These are phyloP conservation scores for Bombycilla garrulus DNA, from an alignment of 2,113 vertebrate species.

Conservation along the genomic window DNA sequence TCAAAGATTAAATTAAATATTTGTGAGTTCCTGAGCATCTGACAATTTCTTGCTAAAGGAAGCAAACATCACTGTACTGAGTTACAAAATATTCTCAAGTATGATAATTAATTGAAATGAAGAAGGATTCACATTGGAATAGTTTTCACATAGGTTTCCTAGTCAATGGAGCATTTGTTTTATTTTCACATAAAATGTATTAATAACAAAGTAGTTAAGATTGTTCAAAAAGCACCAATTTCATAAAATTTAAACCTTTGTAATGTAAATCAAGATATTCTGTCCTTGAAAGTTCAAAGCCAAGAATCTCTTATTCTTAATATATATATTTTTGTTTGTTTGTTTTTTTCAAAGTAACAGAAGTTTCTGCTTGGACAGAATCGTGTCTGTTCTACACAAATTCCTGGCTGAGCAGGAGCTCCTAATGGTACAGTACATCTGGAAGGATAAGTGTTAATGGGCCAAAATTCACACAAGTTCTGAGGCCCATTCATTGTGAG, in stretches of 20 bases:
- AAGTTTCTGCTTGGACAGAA: background rate
- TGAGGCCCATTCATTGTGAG: background rate
- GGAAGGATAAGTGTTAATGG: background rate
- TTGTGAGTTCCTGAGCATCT: background rate
- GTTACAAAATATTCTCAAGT: background rate
- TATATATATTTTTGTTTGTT: background rate
- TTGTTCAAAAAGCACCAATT: background rate
- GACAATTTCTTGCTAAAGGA: background rate
- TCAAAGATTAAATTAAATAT: background rate
- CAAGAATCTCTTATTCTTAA: background rate
- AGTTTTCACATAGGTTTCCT: background rate
- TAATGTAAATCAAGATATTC: background rate
- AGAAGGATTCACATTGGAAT: background rate
- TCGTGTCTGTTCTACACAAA: background rate
- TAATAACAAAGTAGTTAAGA: background rate
- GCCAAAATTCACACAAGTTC: background rate
- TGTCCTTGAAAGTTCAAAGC: background rate
- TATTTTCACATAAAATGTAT: background rate
- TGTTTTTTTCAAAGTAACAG: background rate
- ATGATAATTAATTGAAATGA: background rate
- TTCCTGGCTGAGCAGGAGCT: background rate
- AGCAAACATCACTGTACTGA: background rate
- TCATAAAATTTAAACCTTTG: background rate
- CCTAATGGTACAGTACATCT: background rate
- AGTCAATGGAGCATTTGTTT: background rate